These are phyloP conservation scores for Cygnus buccinator DNA, from an alignment of 2,113 vertebrate species.

Conservation along the genomic window DNA sequence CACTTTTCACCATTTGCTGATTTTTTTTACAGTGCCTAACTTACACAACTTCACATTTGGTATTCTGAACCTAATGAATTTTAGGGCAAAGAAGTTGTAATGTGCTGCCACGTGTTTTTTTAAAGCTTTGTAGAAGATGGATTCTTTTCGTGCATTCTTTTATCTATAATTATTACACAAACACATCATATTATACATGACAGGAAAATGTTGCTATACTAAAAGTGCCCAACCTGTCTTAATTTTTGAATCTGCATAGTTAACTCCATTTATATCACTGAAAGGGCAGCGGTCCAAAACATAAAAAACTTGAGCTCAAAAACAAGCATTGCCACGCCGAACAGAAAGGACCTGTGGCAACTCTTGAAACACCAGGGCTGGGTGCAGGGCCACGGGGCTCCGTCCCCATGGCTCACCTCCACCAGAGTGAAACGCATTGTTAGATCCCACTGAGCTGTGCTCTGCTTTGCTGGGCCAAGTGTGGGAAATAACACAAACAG, in stretches of 20 bases:
- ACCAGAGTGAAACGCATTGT: not conserved
- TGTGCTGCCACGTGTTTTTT: not conserved
- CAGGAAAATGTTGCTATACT: not conserved
- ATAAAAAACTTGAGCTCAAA: not conserved
- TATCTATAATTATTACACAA: not conserved
- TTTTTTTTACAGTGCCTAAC: rapidly evolving
- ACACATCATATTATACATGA: not conserved
- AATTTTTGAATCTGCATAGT: not conserved
- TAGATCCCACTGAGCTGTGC: not conserved
- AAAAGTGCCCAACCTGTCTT: not conserved
- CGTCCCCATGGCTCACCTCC: not conserved
- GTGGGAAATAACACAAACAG: not conserved
- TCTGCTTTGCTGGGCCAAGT: not conserved
- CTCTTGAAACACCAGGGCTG: not conserved
- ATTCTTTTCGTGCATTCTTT: not conserved
- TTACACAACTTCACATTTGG: not conserved
- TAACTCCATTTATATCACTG: not conserved
- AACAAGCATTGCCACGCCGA: not conserved
- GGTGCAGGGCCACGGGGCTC: not conserved
- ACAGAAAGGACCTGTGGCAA: rapidly evolving
- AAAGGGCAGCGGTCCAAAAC: not conserved
- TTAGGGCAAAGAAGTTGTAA: not conserved
- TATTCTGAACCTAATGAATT: not conserved
- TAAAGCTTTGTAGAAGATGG: not conserved
- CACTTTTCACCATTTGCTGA: not conserved